Conservation (phyloP, 2,888 invertebrate genomes). For the Galerucella nymphaeae region DNA sequence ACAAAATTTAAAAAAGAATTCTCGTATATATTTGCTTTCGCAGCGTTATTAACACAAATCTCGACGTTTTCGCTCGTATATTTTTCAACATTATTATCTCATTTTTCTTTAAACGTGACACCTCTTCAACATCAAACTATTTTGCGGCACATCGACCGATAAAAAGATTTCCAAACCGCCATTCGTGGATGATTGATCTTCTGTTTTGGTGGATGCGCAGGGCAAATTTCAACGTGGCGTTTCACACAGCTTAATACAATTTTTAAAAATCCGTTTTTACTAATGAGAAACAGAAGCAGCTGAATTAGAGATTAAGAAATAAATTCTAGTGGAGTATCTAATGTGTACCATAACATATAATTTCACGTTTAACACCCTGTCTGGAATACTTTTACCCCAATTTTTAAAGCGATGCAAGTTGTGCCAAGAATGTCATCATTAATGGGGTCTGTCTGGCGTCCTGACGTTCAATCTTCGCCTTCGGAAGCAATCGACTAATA, state of each 20-base stretch:
- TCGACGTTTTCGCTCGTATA: constrained; percentile 14
- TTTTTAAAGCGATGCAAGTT: constrained; percentile 39
- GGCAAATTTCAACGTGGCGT: neutral
- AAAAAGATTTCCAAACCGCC: constrained; percentile 48
- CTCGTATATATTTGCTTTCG: constrained; percentile 10
- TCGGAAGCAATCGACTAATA: constrained; percentile 49
- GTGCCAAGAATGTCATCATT: constrained; percentile 58
- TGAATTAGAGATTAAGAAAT: no score
- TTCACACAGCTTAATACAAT: constrained; percentile 26
- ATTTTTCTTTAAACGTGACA: constrained; percentile 46
- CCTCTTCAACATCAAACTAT: constrained; percentile 43
- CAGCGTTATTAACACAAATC: constrained; percentile 17
- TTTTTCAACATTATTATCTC: constrained; percentile 40
- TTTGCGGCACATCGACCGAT: constrained; percentile 39
- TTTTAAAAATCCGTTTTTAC: constrained; percentile 23
- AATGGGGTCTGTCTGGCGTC: constrained; percentile 43
- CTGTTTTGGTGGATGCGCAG: constrained; percentile 16
- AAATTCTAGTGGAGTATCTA: no score
- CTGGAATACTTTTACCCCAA: constrained; percentile 22
- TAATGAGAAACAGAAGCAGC: neutral
- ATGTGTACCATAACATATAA: no score
- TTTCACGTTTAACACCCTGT: no score
- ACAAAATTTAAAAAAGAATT: neutral
- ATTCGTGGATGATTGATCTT: constrained; percentile 50
- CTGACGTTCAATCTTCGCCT: constrained; percentile 41